Evolutionary conservation across 2,888 invertebrate genomes (phyloP).

Genomic region (Heliconius hortense): DNA sequence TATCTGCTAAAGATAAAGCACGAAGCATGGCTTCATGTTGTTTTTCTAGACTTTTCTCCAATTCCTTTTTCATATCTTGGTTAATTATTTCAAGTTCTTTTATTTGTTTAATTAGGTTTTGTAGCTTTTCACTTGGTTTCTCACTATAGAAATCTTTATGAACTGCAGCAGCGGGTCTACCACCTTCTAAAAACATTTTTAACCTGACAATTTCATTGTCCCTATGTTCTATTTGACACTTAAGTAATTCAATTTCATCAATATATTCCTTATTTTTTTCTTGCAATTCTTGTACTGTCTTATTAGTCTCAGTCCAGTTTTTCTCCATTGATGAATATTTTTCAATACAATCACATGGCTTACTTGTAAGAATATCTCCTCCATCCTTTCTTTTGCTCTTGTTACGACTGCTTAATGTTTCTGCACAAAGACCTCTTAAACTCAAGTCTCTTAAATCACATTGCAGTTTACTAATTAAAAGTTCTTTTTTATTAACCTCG

Average conservation of each 20-base stretch:
- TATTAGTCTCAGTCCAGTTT: slow-evolving; percentile 69
- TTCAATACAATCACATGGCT: slow-evolving; percentile 62
- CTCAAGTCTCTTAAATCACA: slow-evolving; percentile 72
- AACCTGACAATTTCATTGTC: slow-evolving; percentile 88
- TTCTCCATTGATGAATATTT: slow-evolving; percentile 62
- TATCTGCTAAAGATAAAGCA: slow-evolving; percentile 87
- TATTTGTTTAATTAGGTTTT: slow-evolving; percentile 82
- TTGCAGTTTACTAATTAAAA: slow-evolving; percentile 67
- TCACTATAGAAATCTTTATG: slow-evolving; percentile 85
- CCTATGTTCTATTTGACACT: slow-evolving; percentile 75
- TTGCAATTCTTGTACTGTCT: slow-evolving; percentile 69
- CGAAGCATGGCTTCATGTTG: slow-evolving; percentile 92
- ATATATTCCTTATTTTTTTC: slow-evolving; percentile 66
- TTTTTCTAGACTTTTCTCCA: slow-evolving; percentile 83
- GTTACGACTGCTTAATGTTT: slow-evolving; percentile 71
- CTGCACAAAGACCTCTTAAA: slow-evolving; percentile 72
- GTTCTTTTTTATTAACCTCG: slow-evolving; percentile 82
- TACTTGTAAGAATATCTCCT: slow-evolving; percentile 48
- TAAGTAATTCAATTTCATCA: slow-evolving; percentile 68
- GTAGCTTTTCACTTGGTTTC: slow-evolving; percentile 78
- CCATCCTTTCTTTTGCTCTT: slow-evolving; percentile 67
- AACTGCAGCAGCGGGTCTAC: slow-evolving; percentile 84
- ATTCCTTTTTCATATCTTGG: slow-evolving; percentile 73
- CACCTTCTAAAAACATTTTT: slow-evolving; percentile 86
- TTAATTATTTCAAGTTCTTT: slow-evolving; percentile 83